Percentiles rank a stretch among this genome's conserved stretches.
Conservation (phyloP, 2,888 invertebrate genomes). For the Cryptus armator region DNA sequence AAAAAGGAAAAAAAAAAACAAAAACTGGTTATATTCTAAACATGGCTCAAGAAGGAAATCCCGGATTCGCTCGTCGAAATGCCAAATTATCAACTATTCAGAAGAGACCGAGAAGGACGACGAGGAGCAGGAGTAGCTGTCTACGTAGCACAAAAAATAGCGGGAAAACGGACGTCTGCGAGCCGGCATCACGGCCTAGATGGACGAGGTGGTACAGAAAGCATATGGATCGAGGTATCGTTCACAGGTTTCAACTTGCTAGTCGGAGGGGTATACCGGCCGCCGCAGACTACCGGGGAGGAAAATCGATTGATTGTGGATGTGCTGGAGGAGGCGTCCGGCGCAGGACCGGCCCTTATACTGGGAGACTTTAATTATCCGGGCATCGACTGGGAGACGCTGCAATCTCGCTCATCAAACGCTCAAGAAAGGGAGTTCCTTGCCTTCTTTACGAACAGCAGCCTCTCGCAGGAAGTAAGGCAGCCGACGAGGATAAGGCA, state of each 20-base stretch:
- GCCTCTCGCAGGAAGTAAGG: background rate
- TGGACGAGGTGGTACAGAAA: background rate
- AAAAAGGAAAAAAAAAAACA: no score
- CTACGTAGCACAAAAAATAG: background rate
- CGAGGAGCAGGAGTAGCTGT: background rate
- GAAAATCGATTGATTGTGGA: background rate
- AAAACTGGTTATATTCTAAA: no score
- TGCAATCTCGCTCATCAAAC: background rate
- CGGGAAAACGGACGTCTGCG: background rate
- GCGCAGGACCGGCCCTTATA: background rate
- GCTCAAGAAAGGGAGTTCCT: background rate
- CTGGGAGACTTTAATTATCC: background rate
- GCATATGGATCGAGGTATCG: background rate
- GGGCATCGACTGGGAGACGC: background rate
- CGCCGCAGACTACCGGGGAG: background rate
- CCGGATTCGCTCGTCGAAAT: background rate
- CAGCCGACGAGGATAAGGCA: background rate
- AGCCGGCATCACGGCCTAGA: background rate
- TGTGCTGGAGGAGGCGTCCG: background rate
- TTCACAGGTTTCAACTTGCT: background rate
- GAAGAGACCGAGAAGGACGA: background rate
- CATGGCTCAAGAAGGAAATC: background rate
- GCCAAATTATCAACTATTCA: background rate
- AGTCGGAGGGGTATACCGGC: background rate
- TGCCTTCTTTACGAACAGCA: background rate